Evolutionary conservation across 2,113 vertebrate species (phyloP).

Genomic region (Oreochromis spilurus): DNA sequence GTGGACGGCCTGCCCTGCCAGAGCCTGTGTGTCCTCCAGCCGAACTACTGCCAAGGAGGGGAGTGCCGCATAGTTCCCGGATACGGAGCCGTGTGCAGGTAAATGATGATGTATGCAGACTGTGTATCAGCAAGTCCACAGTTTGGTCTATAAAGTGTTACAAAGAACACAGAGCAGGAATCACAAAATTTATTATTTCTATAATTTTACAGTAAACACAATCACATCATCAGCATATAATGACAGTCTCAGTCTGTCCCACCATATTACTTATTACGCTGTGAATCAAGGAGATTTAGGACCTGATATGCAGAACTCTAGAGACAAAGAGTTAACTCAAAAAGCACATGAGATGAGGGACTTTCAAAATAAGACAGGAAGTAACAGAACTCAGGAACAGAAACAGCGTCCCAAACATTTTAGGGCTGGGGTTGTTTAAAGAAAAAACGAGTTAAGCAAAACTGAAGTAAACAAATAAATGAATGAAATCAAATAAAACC

Average conservation of each 20-base stretch:
- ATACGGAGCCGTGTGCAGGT: slow-evolving; percentile 84
- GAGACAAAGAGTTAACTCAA: neutral
- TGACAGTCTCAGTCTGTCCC: neutral
- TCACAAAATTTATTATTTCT: neutral
- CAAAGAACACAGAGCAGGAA: neutral
- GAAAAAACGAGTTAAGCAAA: neutral
- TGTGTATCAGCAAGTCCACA: neutral
- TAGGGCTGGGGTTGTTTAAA: neutral
- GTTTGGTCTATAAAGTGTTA: neutral
- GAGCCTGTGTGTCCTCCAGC: slow-evolving; percentile 72
- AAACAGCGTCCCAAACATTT: neutral
- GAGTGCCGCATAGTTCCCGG: slow-evolving; percentile 76
- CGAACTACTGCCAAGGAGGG: slow-evolving; percentile 67
- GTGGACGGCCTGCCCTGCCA: slow-evolving; percentile 73
- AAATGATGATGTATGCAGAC: neutral
- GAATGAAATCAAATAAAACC: neutral
- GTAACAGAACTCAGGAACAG: neutral
- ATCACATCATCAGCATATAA: neutral
- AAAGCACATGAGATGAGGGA: neutral
- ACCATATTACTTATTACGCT: neutral
- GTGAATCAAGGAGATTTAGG: neutral
- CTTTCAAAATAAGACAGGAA: neutral
- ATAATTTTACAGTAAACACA: neutral
- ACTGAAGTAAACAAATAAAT: neutral
- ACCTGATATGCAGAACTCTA: neutral